phyloP scores from a whole-genome alignment of 2,797 vertebrate genomes.

The Vireo griseus region DNA sequence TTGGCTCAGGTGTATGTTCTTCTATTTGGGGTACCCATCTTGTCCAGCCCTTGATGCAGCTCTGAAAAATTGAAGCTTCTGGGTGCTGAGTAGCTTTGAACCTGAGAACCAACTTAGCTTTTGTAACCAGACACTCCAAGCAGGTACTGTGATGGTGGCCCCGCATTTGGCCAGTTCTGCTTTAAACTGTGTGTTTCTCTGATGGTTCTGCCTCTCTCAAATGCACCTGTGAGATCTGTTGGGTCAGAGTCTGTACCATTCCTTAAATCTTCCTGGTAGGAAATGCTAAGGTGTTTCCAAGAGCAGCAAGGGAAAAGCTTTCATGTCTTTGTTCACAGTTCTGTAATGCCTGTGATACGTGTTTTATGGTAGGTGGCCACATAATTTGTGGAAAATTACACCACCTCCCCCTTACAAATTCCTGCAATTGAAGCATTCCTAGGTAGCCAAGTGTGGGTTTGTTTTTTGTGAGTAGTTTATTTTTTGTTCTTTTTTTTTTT shows the following conservation, averaged over 20 bases:
- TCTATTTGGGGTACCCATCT: fast-evolving
- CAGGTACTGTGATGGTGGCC: not conserved
- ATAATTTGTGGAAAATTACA: not conserved
- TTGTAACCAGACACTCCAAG: not conserved
- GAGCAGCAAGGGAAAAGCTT: not conserved
- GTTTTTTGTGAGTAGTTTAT: not conserved
- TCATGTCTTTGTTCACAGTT: not conserved
- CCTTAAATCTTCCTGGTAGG: not conserved
- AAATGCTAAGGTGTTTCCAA: not conserved
- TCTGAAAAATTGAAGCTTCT: not conserved
- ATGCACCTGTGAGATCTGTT: not conserved
- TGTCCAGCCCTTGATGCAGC: not conserved
- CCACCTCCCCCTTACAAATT: too few relatives aligned
- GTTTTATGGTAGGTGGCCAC: not conserved
- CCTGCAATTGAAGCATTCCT: not conserved
- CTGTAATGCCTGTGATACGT: not conserved
- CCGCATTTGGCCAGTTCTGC: not conserved
- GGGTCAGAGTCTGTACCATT: not conserved
- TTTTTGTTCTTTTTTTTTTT: not conserved
- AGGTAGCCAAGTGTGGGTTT: not conserved
- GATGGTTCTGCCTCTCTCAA: not conserved
- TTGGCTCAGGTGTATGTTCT: not conserved
- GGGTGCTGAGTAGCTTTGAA: not conserved
- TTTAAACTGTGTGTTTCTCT: fast-evolving
- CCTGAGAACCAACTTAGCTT: not conserved